Conservation (phyloP, 2,797 vertebrate genomes). For the Emys orbicularis region DNA sequence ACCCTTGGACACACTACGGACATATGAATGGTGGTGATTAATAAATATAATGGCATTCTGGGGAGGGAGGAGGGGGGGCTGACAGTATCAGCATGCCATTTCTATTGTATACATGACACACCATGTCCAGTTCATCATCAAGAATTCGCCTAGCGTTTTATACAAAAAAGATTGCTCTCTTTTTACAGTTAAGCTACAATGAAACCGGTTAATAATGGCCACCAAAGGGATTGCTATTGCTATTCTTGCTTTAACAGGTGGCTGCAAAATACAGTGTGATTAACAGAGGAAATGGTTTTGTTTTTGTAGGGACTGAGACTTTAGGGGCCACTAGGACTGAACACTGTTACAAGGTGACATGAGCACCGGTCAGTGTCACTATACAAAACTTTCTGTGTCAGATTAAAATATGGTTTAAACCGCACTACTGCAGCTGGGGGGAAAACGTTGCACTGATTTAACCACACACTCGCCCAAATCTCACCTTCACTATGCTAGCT, state of each 20-base stretch:
- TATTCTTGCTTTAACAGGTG: background rate
- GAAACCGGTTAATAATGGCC: constrained; percentile 16
- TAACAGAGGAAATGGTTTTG: background rate
- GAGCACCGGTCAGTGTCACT: background rate
- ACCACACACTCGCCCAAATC: background rate
- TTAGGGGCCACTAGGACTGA: background rate
- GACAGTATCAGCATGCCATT: background rate
- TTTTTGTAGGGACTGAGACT: background rate
- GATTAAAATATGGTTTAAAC: background rate
- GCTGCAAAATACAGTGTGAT: background rate
- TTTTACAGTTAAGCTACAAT: background rate
- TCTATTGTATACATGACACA: background rate
- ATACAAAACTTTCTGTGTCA: background rate
- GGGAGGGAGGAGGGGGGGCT: background rate
- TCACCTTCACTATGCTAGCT: background rate
- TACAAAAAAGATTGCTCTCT: background rate
- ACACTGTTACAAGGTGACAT: background rate
- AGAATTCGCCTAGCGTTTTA: background rate
- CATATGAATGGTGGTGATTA: background rate
- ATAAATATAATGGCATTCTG: background rate
- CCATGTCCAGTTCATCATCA: background rate
- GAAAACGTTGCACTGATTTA: background rate
- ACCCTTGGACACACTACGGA: background rate
- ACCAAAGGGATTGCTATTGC: background rate
- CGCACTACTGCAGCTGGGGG: background rate